These are phyloP conservation scores for Saccostrea glomerata DNA, from an alignment of 1,140 invertebrate genomes.

Conservation along the genomic window DNA sequence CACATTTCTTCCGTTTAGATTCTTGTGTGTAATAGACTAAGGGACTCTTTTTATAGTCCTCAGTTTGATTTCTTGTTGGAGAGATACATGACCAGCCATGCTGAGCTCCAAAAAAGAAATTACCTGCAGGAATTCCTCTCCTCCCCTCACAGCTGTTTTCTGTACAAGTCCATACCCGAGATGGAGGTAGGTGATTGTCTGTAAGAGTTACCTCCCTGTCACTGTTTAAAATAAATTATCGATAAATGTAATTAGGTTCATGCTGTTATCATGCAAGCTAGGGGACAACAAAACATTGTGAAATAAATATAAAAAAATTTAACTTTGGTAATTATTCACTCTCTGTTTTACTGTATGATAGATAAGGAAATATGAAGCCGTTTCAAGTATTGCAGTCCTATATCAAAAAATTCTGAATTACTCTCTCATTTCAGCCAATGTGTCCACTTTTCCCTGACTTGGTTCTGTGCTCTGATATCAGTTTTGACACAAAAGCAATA, in stretches of 20 bases:
- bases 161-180: not conserved
- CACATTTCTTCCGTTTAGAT: too few species aligned
- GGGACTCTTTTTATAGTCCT: not conserved
- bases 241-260: too few species aligned
- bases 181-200: not conserved
- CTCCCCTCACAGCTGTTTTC: not conserved
- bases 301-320: too few species aligned
- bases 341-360: too few species aligned
- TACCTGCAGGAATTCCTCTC: not conserved
- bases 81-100: not conserved
- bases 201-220: not conserved
- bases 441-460: not conserved
- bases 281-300: too few species aligned
- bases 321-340: too few species aligned
- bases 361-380: too few species aligned
- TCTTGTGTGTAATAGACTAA: too few species aligned
- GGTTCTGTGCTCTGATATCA: not conserved
- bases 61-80: not conserved
- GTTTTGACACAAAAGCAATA: not conserved
- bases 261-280: too few species aligned
- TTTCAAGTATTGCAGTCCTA: too few species aligned
- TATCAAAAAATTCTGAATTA: too few species aligned
- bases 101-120: not conserved
- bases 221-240: not conserved
- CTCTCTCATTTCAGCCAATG: too few species aligned